Conservation (phyloP, 2,113 vertebrate genomes). For the Oncorhynchus kisutch region DNA sequence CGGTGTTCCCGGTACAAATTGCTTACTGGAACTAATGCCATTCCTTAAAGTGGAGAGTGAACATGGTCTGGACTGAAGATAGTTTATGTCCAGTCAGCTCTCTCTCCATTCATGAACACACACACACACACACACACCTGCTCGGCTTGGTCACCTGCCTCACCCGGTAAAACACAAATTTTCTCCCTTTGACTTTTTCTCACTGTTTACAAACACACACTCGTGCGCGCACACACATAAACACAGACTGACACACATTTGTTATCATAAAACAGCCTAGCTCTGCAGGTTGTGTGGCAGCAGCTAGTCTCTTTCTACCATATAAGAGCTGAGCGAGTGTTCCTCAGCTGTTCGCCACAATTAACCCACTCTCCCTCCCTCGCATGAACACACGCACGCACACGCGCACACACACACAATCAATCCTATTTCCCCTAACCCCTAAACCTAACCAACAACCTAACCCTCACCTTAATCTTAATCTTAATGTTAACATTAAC, state of each 20-base stretch:
- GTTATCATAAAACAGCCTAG: constrained; percentile 71
- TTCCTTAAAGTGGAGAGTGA: constrained; percentile 62
- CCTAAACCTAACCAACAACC: no score
- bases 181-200: background rate
- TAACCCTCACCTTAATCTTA: no score
- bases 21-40: constrained; percentile 57
- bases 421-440: no score
- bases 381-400: background rate
- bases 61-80: constrained; percentile 57
- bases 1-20: constrained; percentile 32
- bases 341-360: constrained; percentile 78
- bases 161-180: background rate
- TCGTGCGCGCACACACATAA: constrained; percentile 50
- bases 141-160: constrained; percentile 15
- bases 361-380: constrained; percentile 54
- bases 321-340: constrained; percentile 63
- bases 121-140: background rate
- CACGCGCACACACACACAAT: background rate
- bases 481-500: no score
- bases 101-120: constrained; percentile 15
- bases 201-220: background rate
- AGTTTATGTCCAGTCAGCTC: constrained; percentile 18
- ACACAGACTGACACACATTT: constrained; percentile 48
- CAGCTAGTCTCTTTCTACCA: constrained; percentile 60
- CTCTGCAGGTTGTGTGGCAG: constrained; percentile 67